These are phyloP conservation scores for Salticus scenicus DNA, from an alignment of 2,888 invertebrate species.

Conservation along the genomic window DNA sequence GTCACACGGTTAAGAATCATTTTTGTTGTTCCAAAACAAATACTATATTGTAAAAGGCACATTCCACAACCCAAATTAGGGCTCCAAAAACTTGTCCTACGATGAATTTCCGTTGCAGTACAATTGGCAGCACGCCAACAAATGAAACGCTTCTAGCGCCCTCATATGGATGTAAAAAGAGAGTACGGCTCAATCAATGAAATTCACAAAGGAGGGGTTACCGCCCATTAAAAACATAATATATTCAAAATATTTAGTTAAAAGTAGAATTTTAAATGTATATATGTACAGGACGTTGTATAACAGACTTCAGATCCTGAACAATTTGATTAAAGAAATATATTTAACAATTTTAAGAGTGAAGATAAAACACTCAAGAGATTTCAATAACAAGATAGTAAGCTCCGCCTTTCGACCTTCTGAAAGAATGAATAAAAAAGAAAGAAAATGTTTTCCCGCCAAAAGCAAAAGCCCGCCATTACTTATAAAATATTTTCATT, in stretches of 20 bases:
- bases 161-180: conserved; percentile 12
- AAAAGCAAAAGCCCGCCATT: conserved; percentile 66
- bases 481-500: not conserved
- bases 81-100: conserved; percentile 23
- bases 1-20: not conserved
- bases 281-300: too few relatives aligned
- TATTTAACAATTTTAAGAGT: conserved; percentile 20
- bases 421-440: conserved; percentile 13
- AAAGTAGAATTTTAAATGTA: not conserved
- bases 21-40: conserved; percentile 16
- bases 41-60: not conserved
- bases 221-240: conserved; percentile 52
- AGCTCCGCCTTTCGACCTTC: conserved; percentile 62
- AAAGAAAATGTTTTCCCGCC: conserved; percentile 42
- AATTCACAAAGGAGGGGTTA: conserved; percentile 18
- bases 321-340: too few relatives aligned
- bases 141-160: not conserved
- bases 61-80: not conserved
- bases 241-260: not conserved
- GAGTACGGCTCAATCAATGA: conserved; percentile 59
- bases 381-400: conserved; percentile 48
- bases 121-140: conserved; percentile 50
- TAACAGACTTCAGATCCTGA: too few relatives aligned
- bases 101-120: conserved; percentile 30
- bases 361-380: conserved; percentile 23